These are phyloP conservation scores for Lordiphosa andalusiaca DNA, from an alignment of 2,888 invertebrate species.

Conservation along the genomic window DNA sequence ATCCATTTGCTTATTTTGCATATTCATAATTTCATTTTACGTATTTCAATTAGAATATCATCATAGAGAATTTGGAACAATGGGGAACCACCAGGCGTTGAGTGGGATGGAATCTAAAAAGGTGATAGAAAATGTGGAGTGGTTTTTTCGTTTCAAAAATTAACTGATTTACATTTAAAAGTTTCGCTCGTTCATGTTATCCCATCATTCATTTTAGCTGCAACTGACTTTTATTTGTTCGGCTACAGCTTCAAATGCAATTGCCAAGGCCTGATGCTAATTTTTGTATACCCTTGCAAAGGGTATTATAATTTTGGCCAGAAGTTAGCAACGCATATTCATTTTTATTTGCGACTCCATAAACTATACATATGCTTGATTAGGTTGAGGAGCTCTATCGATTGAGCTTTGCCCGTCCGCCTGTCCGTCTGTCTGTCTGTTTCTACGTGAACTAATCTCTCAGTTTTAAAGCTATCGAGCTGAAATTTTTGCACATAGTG, in stretches of 20 bases:
- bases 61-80: constrained; percentile 60
- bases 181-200: not conserved
- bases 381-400: no score
- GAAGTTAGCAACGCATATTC: no score
- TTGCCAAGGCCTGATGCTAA: no score
- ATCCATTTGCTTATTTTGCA: constrained; percentile 76
- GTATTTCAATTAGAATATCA: constrained; percentile 75
- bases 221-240: not conserved
- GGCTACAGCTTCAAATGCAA: constrained; percentile 10
- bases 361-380: no score
- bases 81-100: constrained; percentile 35
- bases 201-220: not conserved
- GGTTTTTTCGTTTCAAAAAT: constrained; percentile 7
- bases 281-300: no score
- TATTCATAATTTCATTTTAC: constrained; percentile 76
- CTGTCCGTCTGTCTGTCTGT: no score
- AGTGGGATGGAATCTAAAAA: constrained; percentile 19
- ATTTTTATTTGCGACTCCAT: no score
- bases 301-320: no score
- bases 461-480: no score
- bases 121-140: constrained; percentile 19
- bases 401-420: no score
- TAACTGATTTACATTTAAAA: constrained; percentile 3
- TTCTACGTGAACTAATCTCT: no score
- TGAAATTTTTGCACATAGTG: no score